Evolutionary conservation across 2,888 invertebrate species (phyloP), one percentile per base, ranked within the genome.

Genomic region (Acleris sparsana): DNA sequence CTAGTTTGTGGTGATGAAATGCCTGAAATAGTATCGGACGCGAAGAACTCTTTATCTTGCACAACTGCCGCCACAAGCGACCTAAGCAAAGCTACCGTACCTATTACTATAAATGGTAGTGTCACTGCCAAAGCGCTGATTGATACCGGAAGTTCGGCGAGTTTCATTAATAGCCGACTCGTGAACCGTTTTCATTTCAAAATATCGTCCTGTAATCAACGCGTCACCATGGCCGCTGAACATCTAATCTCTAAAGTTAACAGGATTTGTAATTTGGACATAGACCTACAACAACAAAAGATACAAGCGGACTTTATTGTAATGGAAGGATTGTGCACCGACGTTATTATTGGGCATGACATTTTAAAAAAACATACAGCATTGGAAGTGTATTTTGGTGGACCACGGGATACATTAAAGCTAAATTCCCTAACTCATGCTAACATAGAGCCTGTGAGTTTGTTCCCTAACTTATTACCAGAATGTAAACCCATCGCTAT

Each of bases 91-190:
- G 39, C 59, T 16, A 59, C 59, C 6, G 16, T 16, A 3, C 18
- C 18, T 1, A 51, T 59, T 1, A 16, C 16, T 1, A 51, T 59
- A 1, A 59, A 59, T 39, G 33, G 33, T 16, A 7, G 16, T n/a
- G 39, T 39, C 16, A 5, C 13, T 18, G 59, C 59, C 16, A 29
- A 51, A 20, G 59, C 51, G 7, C 39, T 59, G 0, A 43, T 59
- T 11, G 51, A 59, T n/a, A 59, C 59, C 6, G 59, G 58, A 13
- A 49, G 58, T 29, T 18, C 58, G 0, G 48, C 11, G 5, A 58
- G 58, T 20, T 58, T 58, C 7, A 49, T 58, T 29, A 13, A 33
- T 16, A 58, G 58, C 29, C 25, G 16, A 1, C 20, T 49, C 3
- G 59, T 49, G 7, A 39, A 59, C 9, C 4, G 20, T 16, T 48